A percentile compares a stretch with the other conserved stretches of the same genome.
Evolutionary conservation across 2,888 invertebrate genomes (phyloP).

Genomic region (Epirrita christyi): DNA sequence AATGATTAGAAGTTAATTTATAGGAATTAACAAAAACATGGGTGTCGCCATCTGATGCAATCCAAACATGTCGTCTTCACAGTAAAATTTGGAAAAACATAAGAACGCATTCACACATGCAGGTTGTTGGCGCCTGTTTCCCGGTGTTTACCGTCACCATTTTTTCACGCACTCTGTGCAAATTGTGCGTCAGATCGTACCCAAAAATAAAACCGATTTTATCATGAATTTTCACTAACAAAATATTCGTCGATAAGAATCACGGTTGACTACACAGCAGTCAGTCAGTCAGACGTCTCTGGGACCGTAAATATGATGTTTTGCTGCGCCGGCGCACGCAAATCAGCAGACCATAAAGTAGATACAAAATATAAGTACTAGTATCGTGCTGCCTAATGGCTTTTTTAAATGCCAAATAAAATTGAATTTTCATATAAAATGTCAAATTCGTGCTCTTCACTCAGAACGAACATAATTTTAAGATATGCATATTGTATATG

Average conservation of each 20-base stretch:
- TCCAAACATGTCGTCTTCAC: background rate
- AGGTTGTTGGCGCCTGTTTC: background rate
- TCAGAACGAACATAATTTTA: too few relatives aligned
- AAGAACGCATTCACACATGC: background rate
- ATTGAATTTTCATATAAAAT: constrained; percentile 5
- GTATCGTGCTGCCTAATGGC: constrained; percentile 21
- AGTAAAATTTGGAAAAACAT: background rate
- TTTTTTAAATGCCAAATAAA: constrained; percentile 4
- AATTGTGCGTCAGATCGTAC: background rate
- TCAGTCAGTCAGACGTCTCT: constrained; percentile 66
- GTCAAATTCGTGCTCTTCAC: background rate
- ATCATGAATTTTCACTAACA: background rate
- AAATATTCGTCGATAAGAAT: constrained; percentile 22
- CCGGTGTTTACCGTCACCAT: background rate
- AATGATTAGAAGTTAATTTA: too few relatives aligned
- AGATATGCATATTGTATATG: too few relatives aligned
- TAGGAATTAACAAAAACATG: too few relatives aligned
- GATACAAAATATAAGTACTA: constrained; percentile 18
- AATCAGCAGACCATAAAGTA: constrained; percentile 48
- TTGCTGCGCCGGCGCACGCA: constrained; percentile 67
- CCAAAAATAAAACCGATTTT: background rate
- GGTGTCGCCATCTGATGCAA: background rate
- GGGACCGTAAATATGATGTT: constrained; percentile 65
- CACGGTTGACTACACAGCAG: constrained; percentile 48
- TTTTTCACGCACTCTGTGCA: background rate